phyloP scores from a whole-genome alignment of 2,888 invertebrate species.

The Dryobota labecula region DNA sequence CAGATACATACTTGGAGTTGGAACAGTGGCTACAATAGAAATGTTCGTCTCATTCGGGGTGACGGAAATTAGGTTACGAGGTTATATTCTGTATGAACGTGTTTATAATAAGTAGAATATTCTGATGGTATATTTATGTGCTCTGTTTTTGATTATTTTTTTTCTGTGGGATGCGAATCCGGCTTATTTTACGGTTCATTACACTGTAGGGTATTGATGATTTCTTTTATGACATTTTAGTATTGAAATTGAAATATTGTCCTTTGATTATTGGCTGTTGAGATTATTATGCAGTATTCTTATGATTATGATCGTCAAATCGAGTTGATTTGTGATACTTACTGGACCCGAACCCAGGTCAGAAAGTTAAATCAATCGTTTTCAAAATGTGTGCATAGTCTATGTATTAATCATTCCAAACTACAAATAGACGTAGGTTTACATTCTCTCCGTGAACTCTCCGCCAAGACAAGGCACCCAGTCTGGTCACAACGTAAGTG shows the following conservation, averaged over 20 bases:
- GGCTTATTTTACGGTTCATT: slow-evolving; percentile 35
- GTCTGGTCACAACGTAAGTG: slow-evolving; percentile 24
- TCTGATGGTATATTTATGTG: slow-evolving; percentile 46
- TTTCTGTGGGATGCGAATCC: slow-evolving; percentile 16
- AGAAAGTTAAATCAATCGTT: background rate
- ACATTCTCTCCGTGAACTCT: background rate
- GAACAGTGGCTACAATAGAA: slow-evolving; percentile 71
- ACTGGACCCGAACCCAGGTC: background rate
- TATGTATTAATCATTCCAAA: too few species aligned
- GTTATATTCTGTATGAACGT: slow-evolving; percentile 58
- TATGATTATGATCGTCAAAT: background rate
- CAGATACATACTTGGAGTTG: slow-evolving; percentile 81
- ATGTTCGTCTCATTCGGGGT: slow-evolving; percentile 74
- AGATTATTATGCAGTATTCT: background rate
- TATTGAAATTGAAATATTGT: background rate
- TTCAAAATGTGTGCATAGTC: background rate
- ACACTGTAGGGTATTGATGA: background rate
- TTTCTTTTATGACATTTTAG: slow-evolving; percentile 1
- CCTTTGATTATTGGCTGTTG: background rate
- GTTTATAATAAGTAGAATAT: slow-evolving; percentile 61
- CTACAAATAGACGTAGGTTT: background rate
- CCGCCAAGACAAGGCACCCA: background rate
- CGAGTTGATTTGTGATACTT: background rate
- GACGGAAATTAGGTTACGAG: slow-evolving; percentile 76
- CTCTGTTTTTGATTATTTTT: slow-evolving; percentile 51